Percentiles rank a stretch among this genome's conserved stretches.
These are phyloP conservation scores for Sarotherodon lohbergeri DNA, from an alignment of 2,113 vertebrate species.

Conservation along the genomic window DNA sequence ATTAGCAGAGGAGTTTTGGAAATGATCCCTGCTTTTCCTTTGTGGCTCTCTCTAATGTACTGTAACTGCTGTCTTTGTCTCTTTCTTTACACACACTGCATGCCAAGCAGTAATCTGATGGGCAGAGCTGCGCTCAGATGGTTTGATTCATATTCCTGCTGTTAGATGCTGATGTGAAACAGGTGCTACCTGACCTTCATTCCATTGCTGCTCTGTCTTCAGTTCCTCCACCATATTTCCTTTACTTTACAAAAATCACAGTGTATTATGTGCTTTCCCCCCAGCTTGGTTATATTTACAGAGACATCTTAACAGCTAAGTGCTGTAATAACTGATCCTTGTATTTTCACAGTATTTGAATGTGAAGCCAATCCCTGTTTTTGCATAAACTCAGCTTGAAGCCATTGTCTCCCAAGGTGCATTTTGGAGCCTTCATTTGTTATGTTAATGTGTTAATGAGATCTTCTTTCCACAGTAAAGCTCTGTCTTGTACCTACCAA, in stretches of 20 bases:
- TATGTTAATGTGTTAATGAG: constrained; percentile 34
- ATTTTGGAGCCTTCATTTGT: constrained; percentile 24
- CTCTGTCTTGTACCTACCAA: neutral
- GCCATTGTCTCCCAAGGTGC: constrained; percentile 20
- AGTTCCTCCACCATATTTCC: neutral
- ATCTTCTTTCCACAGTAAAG: constrained; percentile 13
- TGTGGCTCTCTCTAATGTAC: neutral
- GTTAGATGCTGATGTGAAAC: constrained; percentile 55
- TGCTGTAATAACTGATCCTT: constrained; percentile 8
- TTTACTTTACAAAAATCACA: neutral
- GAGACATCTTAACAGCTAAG: neutral
- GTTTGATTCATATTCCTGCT: constrained; percentile 52
- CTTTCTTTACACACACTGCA: neutral
- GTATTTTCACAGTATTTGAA: constrained; percentile 18
- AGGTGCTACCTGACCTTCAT: constrained; percentile 58
- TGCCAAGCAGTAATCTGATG: constrained; percentile 50
- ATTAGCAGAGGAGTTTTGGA: neutral
- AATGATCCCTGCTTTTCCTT: neutral
- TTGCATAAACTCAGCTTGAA: constrained; percentile 30
- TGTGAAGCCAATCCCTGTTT: constrained; percentile 20
- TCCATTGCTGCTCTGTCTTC: constrained; percentile 17
- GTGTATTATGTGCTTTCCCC: neutral
- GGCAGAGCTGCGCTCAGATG: constrained; percentile 51
- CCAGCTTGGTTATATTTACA: neutral
- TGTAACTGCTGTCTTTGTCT: neutral